Base-by-base conservation (phyloP, 2,888 invertebrate genomes). In the Patella caerulea region DNA sequence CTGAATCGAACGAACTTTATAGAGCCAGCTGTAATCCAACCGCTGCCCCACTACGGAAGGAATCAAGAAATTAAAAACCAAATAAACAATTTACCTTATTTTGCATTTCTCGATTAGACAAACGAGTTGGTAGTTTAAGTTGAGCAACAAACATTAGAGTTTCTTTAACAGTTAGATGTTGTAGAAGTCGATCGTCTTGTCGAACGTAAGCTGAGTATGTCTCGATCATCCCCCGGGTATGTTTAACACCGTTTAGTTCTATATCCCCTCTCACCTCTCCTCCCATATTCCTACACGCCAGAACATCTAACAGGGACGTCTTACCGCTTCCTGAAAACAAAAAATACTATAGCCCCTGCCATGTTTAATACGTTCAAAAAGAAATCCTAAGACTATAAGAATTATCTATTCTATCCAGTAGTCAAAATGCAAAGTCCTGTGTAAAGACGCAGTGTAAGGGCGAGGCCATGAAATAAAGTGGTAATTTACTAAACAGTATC, bases 281-380 rank as follows among this genome's bases (percentile, higher is more conserved):
- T 83, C 94, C 94, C 9, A 83, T 83, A 19, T 96, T 95, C 54
- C 93, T 87, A 69, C 92, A 91, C 0, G 93, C 92, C 78, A 98
- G 96, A 11, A 98, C 98, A 91, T 98, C 98, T 11, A 99, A 93
- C 3, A 99, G 94, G 0, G 98, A 98, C 55, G 97, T 94, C 91
- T 99, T 99, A 0, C 98, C 98, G 86, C 97, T 97, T 17, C 97
- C 97, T 96, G 86, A 45, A 91, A 87, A 78, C 55, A 24, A 17
- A 75, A 9, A 29, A 56, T 4, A 73, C 11, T 29, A 3, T 14
- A 19, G 11, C 29, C 3, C 17, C 7, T 9, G 45, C 9, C 7
- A 45, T 45, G 45, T 7, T 45, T 45, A 9, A 45, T 45, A 45
- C 45, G 45, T 45, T 45, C 7, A 45, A 45, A 7, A 45, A 9